Conservation (phyloP, 1,140 invertebrate species). For the Drosophila azteca region DNA sequence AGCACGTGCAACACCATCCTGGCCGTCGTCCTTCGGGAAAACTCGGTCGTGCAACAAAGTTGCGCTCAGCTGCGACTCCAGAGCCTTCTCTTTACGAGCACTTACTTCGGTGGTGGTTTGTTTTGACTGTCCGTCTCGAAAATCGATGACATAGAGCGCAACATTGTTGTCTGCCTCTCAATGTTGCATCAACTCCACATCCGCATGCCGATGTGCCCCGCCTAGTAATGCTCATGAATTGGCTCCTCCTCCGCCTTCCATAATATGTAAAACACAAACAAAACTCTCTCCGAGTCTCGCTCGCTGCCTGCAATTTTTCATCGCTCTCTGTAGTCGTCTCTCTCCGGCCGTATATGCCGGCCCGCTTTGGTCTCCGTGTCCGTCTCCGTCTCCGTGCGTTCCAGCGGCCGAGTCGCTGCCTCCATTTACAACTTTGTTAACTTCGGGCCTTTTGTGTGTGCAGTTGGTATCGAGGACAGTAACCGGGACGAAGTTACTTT, state of each 20-base stretch:
- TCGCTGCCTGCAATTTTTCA: conserved; percentile 20
- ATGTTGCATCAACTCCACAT: conserved; percentile 32
- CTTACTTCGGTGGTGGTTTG: conserved; percentile 65
- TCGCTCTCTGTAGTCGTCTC: conserved; percentile 25
- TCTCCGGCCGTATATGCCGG: conserved; percentile 47
- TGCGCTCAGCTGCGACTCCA: conserved; percentile 56
- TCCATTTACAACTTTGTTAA: conserved; percentile 78
- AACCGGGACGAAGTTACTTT: conserved; percentile 82
- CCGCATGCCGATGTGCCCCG: conserved; percentile 42
- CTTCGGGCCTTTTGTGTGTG: conserved; percentile 66
- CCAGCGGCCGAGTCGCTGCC: conserved; percentile 27
- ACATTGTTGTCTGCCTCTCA: conserved; percentile 69
- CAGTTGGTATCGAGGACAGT: conserved; percentile 82
- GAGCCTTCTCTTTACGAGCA: conserved; percentile 37
- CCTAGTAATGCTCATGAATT: conserved; percentile 50
- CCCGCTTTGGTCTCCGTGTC: conserved; percentile 12
- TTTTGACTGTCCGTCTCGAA: conserved; percentile 61
- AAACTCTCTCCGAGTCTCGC: conserved; percentile 31
- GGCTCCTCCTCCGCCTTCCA: conserved; percentile 35
- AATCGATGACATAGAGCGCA: conserved; percentile 84
- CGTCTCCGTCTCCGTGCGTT: no score
- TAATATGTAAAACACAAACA: conserved; percentile 71
- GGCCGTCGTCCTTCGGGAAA: conserved; percentile 65
- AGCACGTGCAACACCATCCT: conserved; percentile 48
- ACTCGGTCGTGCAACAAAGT: conserved; percentile 82